Evolutionary conservation across 2,888 invertebrate species (phyloP).

Genomic region (Shargacucullia verbasci): DNA sequence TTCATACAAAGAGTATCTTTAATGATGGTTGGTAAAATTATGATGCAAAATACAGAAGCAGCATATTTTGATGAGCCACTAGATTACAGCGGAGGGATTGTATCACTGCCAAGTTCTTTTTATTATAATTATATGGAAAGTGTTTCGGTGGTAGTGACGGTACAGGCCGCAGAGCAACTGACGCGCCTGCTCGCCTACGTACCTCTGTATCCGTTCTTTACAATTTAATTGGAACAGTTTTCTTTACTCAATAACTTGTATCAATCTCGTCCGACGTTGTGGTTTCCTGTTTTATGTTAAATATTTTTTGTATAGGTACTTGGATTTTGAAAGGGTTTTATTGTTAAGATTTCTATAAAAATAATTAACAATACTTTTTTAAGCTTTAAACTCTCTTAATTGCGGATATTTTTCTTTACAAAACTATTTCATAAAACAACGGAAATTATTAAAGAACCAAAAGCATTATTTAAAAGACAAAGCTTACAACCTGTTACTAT

Average conservation of each 20-base stretch:
- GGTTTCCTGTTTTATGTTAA: constrained; percentile 65
- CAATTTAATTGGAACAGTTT: constrained; percentile 65
- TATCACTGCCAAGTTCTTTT: constrained; percentile 70
- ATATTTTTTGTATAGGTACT: constrained; percentile 36
- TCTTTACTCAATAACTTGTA: constrained; percentile 73
- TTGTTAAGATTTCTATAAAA: too few relatives aligned
- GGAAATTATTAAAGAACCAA: too few relatives aligned
- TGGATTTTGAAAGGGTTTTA: constrained; percentile 22
- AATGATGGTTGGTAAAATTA: constrained; percentile 6
- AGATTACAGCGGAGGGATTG: constrained; percentile 57
- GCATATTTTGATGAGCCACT: constrained; percentile 59
- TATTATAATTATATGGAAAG: constrained; percentile 74
- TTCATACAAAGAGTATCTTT: constrained; percentile 19
- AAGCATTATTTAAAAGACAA: too few relatives aligned
- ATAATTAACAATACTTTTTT: too few relatives aligned
- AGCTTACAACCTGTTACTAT: too few relatives aligned
- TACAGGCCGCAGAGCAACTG: constrained; percentile 66
- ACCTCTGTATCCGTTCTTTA: constrained; percentile 67
- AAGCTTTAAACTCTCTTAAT: too few relatives aligned
- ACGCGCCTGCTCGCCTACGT: constrained; percentile 61
- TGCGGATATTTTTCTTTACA: too few relatives aligned
- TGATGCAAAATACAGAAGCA: constrained; percentile 13
- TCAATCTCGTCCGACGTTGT: constrained; percentile 68
- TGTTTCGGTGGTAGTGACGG: constrained; percentile 70
- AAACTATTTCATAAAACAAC: constrained; percentile 1